Conservation (phyloP, 2,888 invertebrate species). For the Phytoseiulus persimilis region DNA sequence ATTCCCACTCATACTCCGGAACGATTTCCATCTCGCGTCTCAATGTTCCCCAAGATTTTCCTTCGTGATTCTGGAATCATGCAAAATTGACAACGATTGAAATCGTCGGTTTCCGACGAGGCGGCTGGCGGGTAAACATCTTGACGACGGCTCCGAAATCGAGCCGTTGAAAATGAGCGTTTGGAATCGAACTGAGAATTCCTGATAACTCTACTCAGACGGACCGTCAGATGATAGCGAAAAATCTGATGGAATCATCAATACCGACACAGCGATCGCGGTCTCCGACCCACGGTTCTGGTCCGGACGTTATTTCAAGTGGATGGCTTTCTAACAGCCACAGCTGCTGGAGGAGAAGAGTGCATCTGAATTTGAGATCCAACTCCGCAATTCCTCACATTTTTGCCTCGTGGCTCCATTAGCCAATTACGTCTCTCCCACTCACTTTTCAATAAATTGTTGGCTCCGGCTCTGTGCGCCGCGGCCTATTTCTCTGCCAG, state of each 20-base stretch:
- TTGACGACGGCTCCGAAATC: background rate
- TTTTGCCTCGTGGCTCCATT: background rate
- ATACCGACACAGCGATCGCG: too few relatives aligned
- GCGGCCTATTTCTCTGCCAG: background rate
- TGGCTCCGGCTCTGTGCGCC: background rate
- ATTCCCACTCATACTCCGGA: background rate
- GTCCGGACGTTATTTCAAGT: background rate
- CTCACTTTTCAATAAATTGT: background rate
- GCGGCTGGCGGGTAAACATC: background rate
- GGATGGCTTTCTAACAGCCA: background rate
- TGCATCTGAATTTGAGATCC: background rate
- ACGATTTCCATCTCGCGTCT: background rate
- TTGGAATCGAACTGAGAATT: background rate
- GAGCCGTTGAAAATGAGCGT: background rate
- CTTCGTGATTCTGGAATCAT: background rate
- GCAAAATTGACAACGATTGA: background rate
- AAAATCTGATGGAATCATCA: background rate
- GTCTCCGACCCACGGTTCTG: background rate
- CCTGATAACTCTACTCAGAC: background rate
- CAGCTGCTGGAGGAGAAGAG: background rate
- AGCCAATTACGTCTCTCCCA: background rate
- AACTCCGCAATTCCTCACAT: background rate
- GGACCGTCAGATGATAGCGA: background rate
- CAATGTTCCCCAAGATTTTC: background rate
- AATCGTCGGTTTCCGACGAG: background rate